Percentiles rank a stretch among this genome's conserved stretches.
Conservation (phyloP, 2,888 invertebrate genomes). For the Diarsia rubi region DNA sequence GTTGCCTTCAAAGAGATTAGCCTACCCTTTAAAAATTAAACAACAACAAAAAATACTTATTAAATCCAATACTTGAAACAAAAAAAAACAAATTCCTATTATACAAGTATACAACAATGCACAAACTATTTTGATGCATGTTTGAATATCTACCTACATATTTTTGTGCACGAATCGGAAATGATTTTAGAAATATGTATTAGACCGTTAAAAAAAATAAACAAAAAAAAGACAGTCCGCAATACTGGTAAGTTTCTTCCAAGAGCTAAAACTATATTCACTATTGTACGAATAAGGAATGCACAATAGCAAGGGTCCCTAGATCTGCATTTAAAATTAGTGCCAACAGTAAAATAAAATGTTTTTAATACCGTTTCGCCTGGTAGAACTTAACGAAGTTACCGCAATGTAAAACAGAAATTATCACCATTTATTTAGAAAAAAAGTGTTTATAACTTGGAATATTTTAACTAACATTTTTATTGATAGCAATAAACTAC, state of each 20-base stretch:
- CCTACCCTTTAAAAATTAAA: neutral
- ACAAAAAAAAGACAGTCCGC: too few species aligned
- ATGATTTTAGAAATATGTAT: neutral
- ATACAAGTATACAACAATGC: neutral
- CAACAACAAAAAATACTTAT: neutral
- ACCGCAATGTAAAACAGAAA: slow-evolving; percentile 38
- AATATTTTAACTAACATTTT: slow-evolving; percentile 53
- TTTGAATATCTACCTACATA: accelerated
- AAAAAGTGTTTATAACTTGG: slow-evolving; percentile 58
- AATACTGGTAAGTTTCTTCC: neutral
- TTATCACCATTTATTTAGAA: slow-evolving; percentile 58
- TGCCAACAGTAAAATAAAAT: slow-evolving; percentile 46
- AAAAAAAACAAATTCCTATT: neutral
- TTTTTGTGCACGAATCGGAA: neutral
- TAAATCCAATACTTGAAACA: neutral
- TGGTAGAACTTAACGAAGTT: slow-evolving; percentile 29
- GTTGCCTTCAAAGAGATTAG: neutral
- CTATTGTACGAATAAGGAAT: slow-evolving; percentile 23
- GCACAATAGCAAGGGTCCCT: slow-evolving; percentile 18
- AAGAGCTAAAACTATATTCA: slow-evolving; percentile 11
- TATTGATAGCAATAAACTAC: slow-evolving; percentile 56
- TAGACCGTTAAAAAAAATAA: neutral
- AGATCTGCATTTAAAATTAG: slow-evolving; percentile 52
- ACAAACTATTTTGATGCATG: neutral
- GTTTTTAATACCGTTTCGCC: slow-evolving; percentile 41